phyloP scores from a whole-genome alignment of 2,888 invertebrate species.

The Celastrina argiolus region DNA sequence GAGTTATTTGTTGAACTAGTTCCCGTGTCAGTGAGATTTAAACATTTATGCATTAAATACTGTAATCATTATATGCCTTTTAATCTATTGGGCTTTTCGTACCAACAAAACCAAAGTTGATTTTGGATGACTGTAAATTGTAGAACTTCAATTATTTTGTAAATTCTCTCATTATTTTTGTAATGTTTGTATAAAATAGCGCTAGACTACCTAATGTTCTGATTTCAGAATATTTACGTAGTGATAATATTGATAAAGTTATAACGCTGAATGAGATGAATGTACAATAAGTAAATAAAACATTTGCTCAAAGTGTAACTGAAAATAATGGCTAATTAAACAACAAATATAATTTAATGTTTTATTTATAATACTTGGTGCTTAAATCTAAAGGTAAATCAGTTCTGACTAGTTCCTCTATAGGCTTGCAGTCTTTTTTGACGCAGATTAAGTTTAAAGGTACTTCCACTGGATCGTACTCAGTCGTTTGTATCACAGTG shows the following conservation, averaged over 20 bases:
- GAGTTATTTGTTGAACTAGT: neutral
- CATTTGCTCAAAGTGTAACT: conserved; percentile 19
- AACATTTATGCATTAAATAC: neutral
- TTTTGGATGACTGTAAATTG: neutral
- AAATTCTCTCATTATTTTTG: neutral
- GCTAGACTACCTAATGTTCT: conserved; percentile 19
- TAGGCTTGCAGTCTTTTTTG: conserved; percentile 56
- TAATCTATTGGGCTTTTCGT: neutral
- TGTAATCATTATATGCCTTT: neutral
- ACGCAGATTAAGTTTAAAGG: conserved; percentile 67
- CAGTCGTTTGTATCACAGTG: conserved; percentile 36
- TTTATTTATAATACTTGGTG: conserved; percentile 64
- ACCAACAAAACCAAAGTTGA: neutral
- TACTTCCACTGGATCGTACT: conserved; percentile 48
- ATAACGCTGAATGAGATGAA: conserved; percentile 55
- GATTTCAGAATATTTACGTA: conserved; percentile 21
- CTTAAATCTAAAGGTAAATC: conserved; percentile 81
- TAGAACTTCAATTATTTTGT: neutral
- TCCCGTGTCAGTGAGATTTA: neutral
- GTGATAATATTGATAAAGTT: conserved; percentile 17
- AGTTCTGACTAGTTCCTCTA: conserved; percentile 63
- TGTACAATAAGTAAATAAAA: conserved; percentile 23
- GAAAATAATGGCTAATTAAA: conserved; percentile 27
- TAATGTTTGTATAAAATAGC: neutral
- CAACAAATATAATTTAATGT: conserved; percentile 34